Base-by-base conservation (phyloP, 2,113 vertebrate species). In the Myrmophylax atrothorax region DNA sequence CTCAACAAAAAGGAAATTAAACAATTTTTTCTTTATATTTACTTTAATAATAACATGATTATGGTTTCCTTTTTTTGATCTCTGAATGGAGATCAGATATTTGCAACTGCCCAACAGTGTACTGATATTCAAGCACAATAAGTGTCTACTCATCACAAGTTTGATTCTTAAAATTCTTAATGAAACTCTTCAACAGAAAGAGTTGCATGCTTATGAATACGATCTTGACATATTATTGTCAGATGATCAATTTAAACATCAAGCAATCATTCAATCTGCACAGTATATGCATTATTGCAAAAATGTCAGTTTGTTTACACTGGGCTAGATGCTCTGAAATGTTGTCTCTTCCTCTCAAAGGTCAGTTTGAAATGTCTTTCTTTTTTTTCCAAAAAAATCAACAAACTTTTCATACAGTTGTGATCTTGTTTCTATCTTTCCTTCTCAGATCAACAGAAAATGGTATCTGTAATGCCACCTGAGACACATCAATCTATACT, bases 361-460 rank as follows among this genome's bases (percentile, higher is more conserved):
- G 89, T 94, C 93, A 91, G 33, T 58, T 33, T 87, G 66, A 87
- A 94, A 84, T 87, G 87, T 81, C 38, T 94, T 92, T 90, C 23
- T 58, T 87, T 93, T 95, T 80, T 74, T 85, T 62, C 5, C 47
- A 53, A 81, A 90, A 67, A 68, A 90, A 63, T 64, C 93, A 64
- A 69, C 81, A 55, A 40, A 22, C 23, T 66, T 80, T 94, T 90
- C 67, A 83, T 91, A 82, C 95, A 94, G 42, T 40, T 83, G 38
- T 74, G 55, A 20, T 89, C 47, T 93, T 55, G 23, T 82, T 96
- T 79, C 70, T 82, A 18, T 84, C 87, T 88, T 83, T 75, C 29
- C 40, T 73, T 66, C 49, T 85, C 25, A 85, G 62, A 94, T 69
- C 70, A 84, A 81, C 84, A 79, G 69, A 78, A 95, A 91, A 79